Evolutionary conservation across 2,888 invertebrate genomes (phyloP).

Genomic region (Stenotaenia linearis): DNA sequence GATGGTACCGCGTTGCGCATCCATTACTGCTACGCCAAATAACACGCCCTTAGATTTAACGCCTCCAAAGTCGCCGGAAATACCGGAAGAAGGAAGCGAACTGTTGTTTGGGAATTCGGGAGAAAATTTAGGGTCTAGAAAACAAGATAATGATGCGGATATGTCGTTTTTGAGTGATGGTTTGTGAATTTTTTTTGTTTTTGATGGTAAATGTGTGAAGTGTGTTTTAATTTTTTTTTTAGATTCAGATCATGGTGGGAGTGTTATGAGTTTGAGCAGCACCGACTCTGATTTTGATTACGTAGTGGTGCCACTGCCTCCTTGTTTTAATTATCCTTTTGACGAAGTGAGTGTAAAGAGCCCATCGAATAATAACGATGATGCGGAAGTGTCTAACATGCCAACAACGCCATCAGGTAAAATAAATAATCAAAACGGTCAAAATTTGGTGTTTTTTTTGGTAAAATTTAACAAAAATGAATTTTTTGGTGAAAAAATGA

Average conservation of each 20-base stretch:
- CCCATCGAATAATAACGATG: not conserved
- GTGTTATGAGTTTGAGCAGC: constrained; percentile 42
- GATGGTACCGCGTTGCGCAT: constrained; percentile 39
- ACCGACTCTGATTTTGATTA: constrained; percentile 46
- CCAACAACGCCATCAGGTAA: not conserved
- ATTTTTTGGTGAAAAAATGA: too few relatives aligned
- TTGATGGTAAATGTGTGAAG: not conserved
- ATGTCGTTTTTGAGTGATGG: constrained; percentile 31
- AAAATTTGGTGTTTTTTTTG: too few relatives aligned
- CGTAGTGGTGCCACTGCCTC: constrained; percentile 47
- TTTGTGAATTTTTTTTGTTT: not conserved
- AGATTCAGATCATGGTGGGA: constrained; percentile 37
- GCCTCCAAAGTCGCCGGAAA: constrained; percentile 45
- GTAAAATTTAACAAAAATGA: too few relatives aligned
- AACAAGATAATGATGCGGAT: constrained; percentile 41
- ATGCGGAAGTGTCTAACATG: not conserved
- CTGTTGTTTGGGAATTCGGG: constrained; percentile 32
- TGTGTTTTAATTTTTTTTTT: not conserved
- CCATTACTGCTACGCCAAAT: constrained; percentile 45
- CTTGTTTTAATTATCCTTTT: constrained; percentile 43
- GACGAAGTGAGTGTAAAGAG: not conserved
- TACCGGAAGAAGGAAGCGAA: constrained; percentile 37
- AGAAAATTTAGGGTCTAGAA: constrained; percentile 32
- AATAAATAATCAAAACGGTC: too few relatives aligned
- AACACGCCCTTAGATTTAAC: constrained; percentile 45